phyloP scores from a whole-genome alignment of 2,797 vertebrate genomes.

The Melopsittacus undulatus region DNA sequence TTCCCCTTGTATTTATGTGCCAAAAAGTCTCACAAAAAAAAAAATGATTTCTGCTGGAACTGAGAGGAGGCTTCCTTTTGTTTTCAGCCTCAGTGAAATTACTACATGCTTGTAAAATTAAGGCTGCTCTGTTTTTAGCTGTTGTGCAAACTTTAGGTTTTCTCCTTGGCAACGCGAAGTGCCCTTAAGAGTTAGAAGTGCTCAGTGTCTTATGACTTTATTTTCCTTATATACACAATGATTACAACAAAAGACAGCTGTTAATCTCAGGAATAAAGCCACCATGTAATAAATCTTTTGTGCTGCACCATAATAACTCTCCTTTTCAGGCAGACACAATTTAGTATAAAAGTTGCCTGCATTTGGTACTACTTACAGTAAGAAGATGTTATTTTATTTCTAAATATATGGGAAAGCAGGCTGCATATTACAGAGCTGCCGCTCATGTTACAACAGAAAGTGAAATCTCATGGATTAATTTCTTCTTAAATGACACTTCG shows the following conservation, averaged over 20 bases:
- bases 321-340: not conserved
- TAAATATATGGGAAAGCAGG: not conserved
- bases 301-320: not conserved
- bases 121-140: not conserved
- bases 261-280: slow-evolving; percentile 3
- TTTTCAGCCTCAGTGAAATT: slow-evolving; percentile 33
- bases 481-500: not conserved
- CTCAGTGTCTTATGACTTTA: slow-evolving; percentile 27
- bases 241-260: slow-evolving; percentile 52
- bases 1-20: slow-evolving; percentile 4
- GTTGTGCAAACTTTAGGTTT: slow-evolving; percentile 27
- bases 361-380: not conserved
- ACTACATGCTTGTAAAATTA: not conserved
- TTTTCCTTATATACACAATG: slow-evolving; percentile 37
- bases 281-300: slow-evolving; percentile 25
- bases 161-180: not conserved
- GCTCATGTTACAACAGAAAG: not conserved
- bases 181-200: slow-evolving; percentile 7
- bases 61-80: slow-evolving; percentile 44
- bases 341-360: not conserved
- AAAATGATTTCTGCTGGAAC: slow-evolving; percentile 52
- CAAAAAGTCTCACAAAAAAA: slow-evolving; percentile 43
- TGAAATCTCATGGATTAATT: not conserved
- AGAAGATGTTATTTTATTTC: not conserved
- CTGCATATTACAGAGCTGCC: not conserved